These are phyloP conservation scores for Orbicella faveolata DNA, from an alignment of 64 coral and sea anemone species.

Conservation along the genomic window DNA sequence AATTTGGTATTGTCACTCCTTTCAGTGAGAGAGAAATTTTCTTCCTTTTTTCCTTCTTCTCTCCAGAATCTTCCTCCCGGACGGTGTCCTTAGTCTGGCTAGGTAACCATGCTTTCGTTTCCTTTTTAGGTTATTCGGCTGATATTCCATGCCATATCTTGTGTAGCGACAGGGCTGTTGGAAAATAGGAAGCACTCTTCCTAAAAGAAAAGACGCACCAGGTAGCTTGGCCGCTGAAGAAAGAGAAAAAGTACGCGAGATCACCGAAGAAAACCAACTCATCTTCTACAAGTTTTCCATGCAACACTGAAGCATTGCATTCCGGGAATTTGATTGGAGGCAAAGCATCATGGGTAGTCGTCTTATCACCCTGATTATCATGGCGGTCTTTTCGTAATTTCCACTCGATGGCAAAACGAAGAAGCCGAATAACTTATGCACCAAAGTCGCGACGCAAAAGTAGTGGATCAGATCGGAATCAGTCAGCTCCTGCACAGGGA, in stretches of 20 bases:
- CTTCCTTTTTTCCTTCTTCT: conserved; percentile 83
- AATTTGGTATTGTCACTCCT: not conserved
- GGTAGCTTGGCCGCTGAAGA: not conserved
- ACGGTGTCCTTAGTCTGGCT: conserved; percentile 75
- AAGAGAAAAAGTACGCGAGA: not conserved
- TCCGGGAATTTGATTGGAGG: not conserved
- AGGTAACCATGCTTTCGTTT: conserved; percentile 98
- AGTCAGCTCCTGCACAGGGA: not conserved
- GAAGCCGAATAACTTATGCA: conserved; percentile 13
- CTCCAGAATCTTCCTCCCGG: conserved; percentile 84
- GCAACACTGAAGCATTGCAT: not conserved
- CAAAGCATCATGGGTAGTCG: no score
- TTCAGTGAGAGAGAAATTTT: conserved; percentile 95
- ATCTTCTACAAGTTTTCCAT: not conserved
- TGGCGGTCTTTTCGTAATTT: not conserved
- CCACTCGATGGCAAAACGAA: conserved; percentile 3
- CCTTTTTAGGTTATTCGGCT: conserved; percentile 92
- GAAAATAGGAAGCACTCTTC: conserved; percentile 14
- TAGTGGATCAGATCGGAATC: not conserved
- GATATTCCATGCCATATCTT: conserved; percentile 95
- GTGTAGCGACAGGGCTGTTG: conserved; percentile 78
- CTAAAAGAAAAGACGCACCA: conserved; percentile 2
- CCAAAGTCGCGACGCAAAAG: conserved; percentile 30
- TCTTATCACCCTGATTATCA: not conserved
- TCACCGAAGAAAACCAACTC: conserved; percentile 14